Conservation (phyloP, 2,797 vertebrate species). For the Mus spretus region DNA sequence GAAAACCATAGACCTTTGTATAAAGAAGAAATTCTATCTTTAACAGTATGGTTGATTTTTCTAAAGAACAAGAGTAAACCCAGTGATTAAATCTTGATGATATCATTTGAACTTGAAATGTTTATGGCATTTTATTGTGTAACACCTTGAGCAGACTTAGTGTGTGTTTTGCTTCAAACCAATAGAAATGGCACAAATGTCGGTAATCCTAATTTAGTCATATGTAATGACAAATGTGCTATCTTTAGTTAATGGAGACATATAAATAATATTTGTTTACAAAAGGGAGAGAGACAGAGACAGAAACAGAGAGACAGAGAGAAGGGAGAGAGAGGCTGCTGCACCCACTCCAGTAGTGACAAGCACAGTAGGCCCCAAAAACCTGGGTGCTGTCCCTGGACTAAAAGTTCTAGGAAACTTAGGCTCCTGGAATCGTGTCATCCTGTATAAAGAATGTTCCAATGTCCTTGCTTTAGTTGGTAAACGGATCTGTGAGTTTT, state of each 20-base stretch:
- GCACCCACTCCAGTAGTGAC: too few species aligned
- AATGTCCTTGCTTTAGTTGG: too few species aligned
- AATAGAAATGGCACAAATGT: background rate
- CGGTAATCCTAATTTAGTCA: background rate
- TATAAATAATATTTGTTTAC: background rate
- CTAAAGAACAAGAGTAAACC: background rate
- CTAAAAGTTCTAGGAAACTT: too few species aligned
- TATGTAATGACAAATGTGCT: background rate
- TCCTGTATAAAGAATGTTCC: too few species aligned
- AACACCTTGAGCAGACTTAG: background rate
- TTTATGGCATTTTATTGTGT: background rate
- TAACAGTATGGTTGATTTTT: background rate
- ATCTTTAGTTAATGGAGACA: background rate
- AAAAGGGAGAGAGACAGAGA: background rate
- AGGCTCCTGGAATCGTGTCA: too few species aligned
- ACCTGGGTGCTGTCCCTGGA: too few species aligned
- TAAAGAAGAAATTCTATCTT: background rate
- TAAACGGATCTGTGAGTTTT: too few species aligned
- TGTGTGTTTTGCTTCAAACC: background rate
- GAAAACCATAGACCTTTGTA: background rate
- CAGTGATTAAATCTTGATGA: background rate
- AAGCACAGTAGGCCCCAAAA: too few species aligned
- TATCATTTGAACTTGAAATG: background rate
- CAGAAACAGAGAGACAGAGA: too few species aligned
- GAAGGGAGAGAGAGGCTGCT: too few species aligned